Percentiles rank a stretch among this genome's conserved stretches.
Evolutionary conservation across 2,888 invertebrate genomes (phyloP).

Genomic region (Sesia apiformis): DNA sequence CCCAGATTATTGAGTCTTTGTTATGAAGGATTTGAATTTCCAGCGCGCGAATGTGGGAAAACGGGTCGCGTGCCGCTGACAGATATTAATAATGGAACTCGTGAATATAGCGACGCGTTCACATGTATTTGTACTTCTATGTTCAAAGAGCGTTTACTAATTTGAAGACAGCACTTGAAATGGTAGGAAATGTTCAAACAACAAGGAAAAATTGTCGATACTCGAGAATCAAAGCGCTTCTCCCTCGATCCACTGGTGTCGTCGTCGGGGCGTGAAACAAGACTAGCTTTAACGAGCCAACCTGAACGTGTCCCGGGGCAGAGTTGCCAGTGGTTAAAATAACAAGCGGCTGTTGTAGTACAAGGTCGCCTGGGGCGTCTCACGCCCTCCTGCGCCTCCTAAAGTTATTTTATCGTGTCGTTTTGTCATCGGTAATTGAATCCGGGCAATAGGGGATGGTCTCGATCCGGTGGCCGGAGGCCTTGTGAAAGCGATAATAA

Average conservation of each 20-base stretch:
- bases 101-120: slow-evolving; percentile 13
- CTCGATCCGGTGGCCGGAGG: slow-evolving; percentile 19
- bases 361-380: slow-evolving; percentile 17
- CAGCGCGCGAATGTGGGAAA: slow-evolving; percentile 43
- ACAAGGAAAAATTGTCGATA: slow-evolving; percentile 28
- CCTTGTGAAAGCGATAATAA: slow-evolving; percentile 28
- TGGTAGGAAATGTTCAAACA: slow-evolving; percentile 28
- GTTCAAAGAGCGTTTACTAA: slow-evolving; percentile 26
- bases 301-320: slow-evolving; percentile 21
- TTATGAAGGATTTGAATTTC: slow-evolving; percentile 60
- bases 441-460: slow-evolving; percentile 20
- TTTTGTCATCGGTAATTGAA: slow-evolving; percentile 32
- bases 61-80: slow-evolving; percentile 53
- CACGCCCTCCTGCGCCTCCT: neutral
- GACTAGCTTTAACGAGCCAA: slow-evolving; percentile 50
- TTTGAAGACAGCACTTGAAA: slow-evolving; percentile 46
- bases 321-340: slow-evolving; percentile 36
- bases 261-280: slow-evolving; percentile 42
- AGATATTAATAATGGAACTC: slow-evolving; percentile 52
- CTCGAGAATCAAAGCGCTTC: slow-evolving; percentile 49
- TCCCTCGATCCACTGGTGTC: slow-evolving; percentile 33
- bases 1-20: slow-evolving; percentile 63
- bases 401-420: slow-evolving; percentile 17
- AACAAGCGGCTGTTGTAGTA: slow-evolving; percentile 25
- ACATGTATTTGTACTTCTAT: slow-evolving; percentile 16